Evolutionary conservation across 2,888 invertebrate species (phyloP), one percentile per base, ranked within the genome.

Genomic region (Drosophila colorata): DNA sequence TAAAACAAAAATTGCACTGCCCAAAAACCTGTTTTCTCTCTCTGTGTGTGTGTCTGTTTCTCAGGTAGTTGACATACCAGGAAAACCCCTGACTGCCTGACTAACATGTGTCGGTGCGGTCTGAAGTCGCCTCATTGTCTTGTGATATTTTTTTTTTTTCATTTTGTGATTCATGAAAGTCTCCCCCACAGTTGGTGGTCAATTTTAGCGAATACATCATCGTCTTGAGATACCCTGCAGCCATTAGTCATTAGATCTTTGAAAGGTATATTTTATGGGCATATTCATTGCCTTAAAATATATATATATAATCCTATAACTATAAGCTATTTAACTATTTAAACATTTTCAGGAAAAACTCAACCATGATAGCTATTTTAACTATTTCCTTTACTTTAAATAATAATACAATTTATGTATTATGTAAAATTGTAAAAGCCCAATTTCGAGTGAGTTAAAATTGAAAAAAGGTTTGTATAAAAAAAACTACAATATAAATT

Each of bases 41-140:
- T 53, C 23, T n/a, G 35, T 6, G 13, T 53, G 25, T 11, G 9
- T 43, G 40, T 52, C n/a, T 25, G 52, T 58, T 37, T 14, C 31
- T 41, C 75, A 57, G 78, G 63, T 71, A 68, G 61, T 66, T 68
- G 61, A 58, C 70, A 78, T 79, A 75, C 71, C 80, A 85, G 84
- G 85, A 85, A 87, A 85, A 85, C 82, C 87, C 87, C 83, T 75
- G 69, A 64, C 63, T 68, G 78, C 69, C 72, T 85, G 80, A 83
- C 86, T 80, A 80, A 87, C 83, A 83, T 86, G 82, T 83, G 76
- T 75, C 67, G 69, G 60, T 61, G 56, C 64, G 20, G 67, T 60
- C 52, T 64, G 41, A 66, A 59, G 57, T 60, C 49, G 60, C 38
- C 67, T 66, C 66, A 66, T 61, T 78, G 80, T 75, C 65, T 76